Evolutionary conservation across 2,113 vertebrate genomes (phyloP), one percentile per base, ranked within the genome.

Genomic region (Dinomys branickii): DNA sequence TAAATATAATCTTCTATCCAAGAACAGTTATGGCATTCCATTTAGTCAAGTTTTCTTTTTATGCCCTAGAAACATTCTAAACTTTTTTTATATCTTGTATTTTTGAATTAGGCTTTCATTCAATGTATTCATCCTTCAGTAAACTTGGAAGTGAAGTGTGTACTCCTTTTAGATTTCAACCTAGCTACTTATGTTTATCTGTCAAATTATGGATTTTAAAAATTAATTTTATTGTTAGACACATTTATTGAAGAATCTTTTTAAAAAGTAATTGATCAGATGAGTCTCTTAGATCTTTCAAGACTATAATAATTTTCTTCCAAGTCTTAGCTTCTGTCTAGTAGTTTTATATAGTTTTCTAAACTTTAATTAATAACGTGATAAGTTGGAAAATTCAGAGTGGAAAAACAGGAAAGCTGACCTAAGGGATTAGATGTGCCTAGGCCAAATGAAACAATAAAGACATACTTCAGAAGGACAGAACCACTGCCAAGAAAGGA

Each of bases 401-500:
- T 58, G 50, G 26, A 75, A 81, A 92, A 73, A 28, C 26, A 85
- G 33, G n/a, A 65, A 88, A 77, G 47, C 44, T 17, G 61, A 9
- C 38, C 16, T 85, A 85, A 87, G 41, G 9, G 22, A 56, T 44
- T 77, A 5, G 7, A 89, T 75, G 82, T 88, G 33, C 13, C 61
- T 52, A 61, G 20, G 4, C 77, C 67, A 80, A 87, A 56, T 69
- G 22, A 38, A 94, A 59, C 30, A 84, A 91, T 58, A 58, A 84
- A 83, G 73, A 94, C 59, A 71, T 28, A 75, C 78, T 87, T 81
- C 58, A 81, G 65, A 97, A 80, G 38, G 67, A 84, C 61, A 56
- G 92, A 94, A 80, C 4, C 56, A 28, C 41, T 78, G 82, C 78
- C 22, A 54, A 85, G 92, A 75, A 10, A 63, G 52, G 44, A 77